These are phyloP conservation scores for Noctua comes DNA, from an alignment of 2,888 invertebrate genomes.

Conservation along the genomic window DNA sequence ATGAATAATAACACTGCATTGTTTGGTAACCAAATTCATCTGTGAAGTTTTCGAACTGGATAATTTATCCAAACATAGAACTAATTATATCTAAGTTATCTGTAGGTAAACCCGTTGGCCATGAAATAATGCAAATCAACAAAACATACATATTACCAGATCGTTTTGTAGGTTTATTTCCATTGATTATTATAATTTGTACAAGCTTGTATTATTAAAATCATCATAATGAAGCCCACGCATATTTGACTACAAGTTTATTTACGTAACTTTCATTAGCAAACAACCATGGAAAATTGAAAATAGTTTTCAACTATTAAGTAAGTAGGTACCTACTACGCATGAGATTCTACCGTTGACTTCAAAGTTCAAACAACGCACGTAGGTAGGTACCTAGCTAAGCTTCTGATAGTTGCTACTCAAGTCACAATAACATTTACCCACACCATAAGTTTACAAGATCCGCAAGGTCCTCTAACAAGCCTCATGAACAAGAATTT, in stretches of 20 bases:
- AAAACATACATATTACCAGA: conserved; percentile 25
- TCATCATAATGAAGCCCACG: background rate
- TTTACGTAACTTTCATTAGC: background rate
- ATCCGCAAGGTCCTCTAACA: conserved; percentile 37
- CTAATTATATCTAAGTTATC: background rate
- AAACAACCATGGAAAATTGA: background rate
- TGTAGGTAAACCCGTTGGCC: conserved; percentile 25
- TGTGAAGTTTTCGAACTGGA: conserved; percentile 1
- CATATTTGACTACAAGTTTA: too few species aligned
- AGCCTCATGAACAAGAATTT: background rate
- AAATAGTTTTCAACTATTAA: background rate
- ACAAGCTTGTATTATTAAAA: background rate
- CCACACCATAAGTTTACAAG: conserved; percentile 16
- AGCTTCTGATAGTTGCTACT: conserved; percentile 8
- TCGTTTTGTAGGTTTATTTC: background rate
- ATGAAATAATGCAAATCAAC: conserved; percentile 49
- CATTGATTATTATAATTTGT: conserved; percentile 3
- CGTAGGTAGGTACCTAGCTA: background rate
- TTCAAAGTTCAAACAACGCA: conserved; percentile 43
- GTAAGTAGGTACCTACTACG: background rate
- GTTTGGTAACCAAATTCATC: background rate
- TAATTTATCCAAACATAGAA: background rate
- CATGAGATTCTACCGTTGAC: conserved; percentile 9
- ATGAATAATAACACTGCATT: too few species aligned
- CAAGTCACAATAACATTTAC: conserved; percentile 52